Base-by-base conservation (phyloP, 1,140 invertebrate genomes). In the Homalodisca vitripennis region DNA sequence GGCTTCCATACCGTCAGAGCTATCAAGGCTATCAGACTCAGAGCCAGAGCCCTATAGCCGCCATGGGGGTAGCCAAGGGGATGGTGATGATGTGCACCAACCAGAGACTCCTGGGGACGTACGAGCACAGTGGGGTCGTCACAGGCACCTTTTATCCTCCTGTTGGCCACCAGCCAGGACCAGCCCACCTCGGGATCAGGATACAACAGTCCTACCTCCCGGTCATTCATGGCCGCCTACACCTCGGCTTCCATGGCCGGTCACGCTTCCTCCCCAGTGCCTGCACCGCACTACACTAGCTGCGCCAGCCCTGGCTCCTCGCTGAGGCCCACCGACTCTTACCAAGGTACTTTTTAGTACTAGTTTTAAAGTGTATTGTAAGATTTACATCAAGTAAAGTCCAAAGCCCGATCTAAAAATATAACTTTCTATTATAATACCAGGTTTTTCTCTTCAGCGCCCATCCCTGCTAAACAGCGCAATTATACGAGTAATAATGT, bases 41-140 rank as follows among this genome's bases (percentile, higher is more conserved):
- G 75, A 78, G 0, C 68, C 74, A 17, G 75, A 74, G 71, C 41
- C 67, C 76, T 17, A 88, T 92, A 69, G 89, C 91, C 14, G 89
- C 91, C 0, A 89, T 92, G 79, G 88, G 89, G 0, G 90, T 92
- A 81, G 89, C 89, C 0, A 92, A 92, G 73, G 91, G 91, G 13
- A 91, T 93, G 88, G 92, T 93, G 79, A 91, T 93, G 48, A 92
- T 91, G 82, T 92, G 91, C 78, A 91, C 89, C 53, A 92, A 91
- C 78, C 73, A 83, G 47, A 76, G 82, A 60, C 46, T 75, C 27
- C 46, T 88, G 89, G 62, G 90, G 0, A 73, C 74, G 0, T 78
- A 77, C 71, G 77, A 78, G 27, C 75, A 78, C 66, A 74, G 70
- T 17, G 77, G 77, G 2, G 71, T 78, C 6, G 77, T 78, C 24